Base-by-base conservation (phyloP, 2,113 vertebrate genomes). In the Neodon shergylaensis region DNA sequence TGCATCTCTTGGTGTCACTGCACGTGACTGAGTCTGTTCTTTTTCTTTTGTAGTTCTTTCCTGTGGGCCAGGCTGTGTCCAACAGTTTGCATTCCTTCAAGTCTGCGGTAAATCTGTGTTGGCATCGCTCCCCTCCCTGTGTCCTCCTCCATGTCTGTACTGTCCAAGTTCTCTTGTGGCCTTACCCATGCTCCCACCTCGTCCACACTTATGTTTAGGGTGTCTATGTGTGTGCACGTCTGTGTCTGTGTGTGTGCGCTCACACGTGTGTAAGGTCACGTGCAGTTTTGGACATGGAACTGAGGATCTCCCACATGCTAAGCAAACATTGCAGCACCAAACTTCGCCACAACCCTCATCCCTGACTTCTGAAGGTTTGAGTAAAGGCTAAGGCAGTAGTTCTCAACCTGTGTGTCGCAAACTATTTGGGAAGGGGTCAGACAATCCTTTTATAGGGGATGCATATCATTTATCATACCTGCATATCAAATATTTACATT, bases 41-140 rank as follows among this genome's bases (percentile, higher is more conserved):
- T 98, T 98, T 97, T 99, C 96, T 98, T 98, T 98, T 97, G 73
- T 99, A 99, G 99, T 99, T 99, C 98, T 98, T 98, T 98, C 98
- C 98, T 96, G 98, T 99, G 95, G 97, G 99, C 95, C 98, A 98
- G 97, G 99, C 99, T 98, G 84, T 98, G 93, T 98, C 98, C 98
- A 99, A 98, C 98, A 99, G 98, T 98, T 97, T 98, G 90, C 99
- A 99, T 10, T 96, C 98, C 87, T 99, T 99, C 89, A 99, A 98
- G 97, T 99, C 98, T 94, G 99, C 68, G 99, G 99, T 99, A 99
- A 99, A 99, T 95, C 65, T 76, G 0, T 0, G 39, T 91, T 54
- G 65, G 14, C 36, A 84, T 77, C 26, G 42, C 76, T 52, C 68
- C 24, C 26, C 54, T 92, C 68, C 39, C 58, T 81, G 3, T 2